These are phyloP conservation scores for Diachasmimorpha longicaudata DNA, from an alignment of 1,140 invertebrate genomes.

Conservation along the genomic window DNA sequence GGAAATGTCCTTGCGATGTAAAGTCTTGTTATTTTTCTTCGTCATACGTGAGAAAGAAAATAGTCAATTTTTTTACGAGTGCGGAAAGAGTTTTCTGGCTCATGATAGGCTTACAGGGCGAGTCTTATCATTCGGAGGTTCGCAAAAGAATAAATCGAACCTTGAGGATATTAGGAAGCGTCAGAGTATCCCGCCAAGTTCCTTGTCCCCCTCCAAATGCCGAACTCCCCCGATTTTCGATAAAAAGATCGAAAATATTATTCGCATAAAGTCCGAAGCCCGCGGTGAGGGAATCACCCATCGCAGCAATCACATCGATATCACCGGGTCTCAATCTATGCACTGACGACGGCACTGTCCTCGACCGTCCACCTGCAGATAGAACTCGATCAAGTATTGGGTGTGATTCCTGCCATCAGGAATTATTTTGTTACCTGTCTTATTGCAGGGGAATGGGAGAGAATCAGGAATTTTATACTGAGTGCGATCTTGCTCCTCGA, in stretches of 20 bases:
- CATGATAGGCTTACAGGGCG: too few species aligned
- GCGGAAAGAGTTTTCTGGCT: too few species aligned
- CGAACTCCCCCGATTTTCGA: constrained; percentile 63
- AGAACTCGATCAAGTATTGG: neutral
- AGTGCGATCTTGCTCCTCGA: constrained; percentile 16
- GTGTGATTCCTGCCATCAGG: too few species aligned
- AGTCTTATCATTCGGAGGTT: too few species aligned
- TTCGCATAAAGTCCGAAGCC: constrained; percentile 66
- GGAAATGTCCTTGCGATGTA: too few species aligned
- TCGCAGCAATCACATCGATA: constrained; percentile 71
- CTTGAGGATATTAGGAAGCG: constrained; percentile 57
- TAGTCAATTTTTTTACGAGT: too few species aligned
- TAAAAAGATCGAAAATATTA: constrained; percentile 54
- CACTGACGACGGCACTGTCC: constrained; percentile 59
- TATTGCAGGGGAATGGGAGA: constrained; percentile 51
- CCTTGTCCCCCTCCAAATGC: constrained; percentile 66
- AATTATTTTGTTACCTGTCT: constrained; percentile 40
- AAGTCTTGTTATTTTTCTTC: too few species aligned
- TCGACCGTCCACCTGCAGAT: constrained; percentile 42
- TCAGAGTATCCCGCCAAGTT: constrained; percentile 67
- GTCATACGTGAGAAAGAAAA: too few species aligned
- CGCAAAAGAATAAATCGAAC: too few species aligned
- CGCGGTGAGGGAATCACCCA: constrained; percentile 76
- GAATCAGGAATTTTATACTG: constrained; percentile 34
- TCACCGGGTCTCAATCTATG: constrained; percentile 70